Base-by-base conservation (phyloP, 92 coral and sea anemone species). In the Zoanthus sansibaricus region DNA sequence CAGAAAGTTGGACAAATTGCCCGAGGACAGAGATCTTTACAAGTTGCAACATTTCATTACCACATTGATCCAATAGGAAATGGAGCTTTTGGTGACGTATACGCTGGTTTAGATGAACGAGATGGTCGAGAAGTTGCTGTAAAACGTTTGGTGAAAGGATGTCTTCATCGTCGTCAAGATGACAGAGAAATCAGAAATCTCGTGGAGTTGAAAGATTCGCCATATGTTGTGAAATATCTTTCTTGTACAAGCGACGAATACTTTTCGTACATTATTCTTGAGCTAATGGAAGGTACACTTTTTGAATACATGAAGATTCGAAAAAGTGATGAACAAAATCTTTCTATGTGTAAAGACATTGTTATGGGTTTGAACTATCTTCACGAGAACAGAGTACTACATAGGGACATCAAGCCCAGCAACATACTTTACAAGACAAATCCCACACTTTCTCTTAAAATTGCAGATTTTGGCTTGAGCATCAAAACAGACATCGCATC, bases 41-140 rank as follows among this genome's bases (percentile, higher is more conserved):
- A 79, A 66, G 85, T 85, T 6, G 90, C 46, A 9, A 83, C 70
- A 6, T 92, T 66, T 64, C 69, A 89, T 75, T 83, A 78, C 68
- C 92, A 92, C 76, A 52, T 67, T 58, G 75, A 86, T 5, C 47
- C 79, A n/a, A 92, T 92, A 4, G 94, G 92, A 4, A 5, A 9
- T 10, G 92, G 94, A 10, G 78, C 90, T 14, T 90, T 90, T 76
- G 67, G 84, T 2, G 31, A 20, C 11, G 82, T 77, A 25, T 89
- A 78, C 74, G 80, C 90, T 49, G 94, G 89, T 15, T 46, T 92
- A 62, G 80, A 87, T 72, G 91, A 77, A 46, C 87, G 71, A 32
- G 93, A 93, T 71, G 93, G 94, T 51, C 59, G 92, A 83, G 95
- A 93, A 76, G 87, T 93, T 25, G 93, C 95, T 9, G 74, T 90